Evolutionary conservation across 2,113 vertebrate species (phyloP), one percentile per base, ranked within the genome.

Genomic region (Pseudonaja textilis): DNA sequence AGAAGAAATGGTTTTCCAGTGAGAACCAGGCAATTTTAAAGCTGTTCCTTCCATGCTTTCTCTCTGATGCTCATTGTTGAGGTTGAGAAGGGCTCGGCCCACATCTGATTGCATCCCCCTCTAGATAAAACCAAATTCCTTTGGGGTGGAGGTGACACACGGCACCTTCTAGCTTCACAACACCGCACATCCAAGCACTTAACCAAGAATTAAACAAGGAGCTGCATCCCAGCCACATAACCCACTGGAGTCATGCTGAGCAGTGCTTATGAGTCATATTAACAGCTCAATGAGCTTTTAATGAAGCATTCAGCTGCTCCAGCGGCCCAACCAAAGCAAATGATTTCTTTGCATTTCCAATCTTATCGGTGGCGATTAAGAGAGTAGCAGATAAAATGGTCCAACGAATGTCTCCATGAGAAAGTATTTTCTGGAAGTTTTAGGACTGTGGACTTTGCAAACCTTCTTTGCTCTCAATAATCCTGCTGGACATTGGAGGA

Each of bases 271-370:
- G 97, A 96, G 96, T 96, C 96, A 94, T 96, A 97, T 97, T 97
- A 97, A 96, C 96, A 97, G 96, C 95, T 97, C 96, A 96, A 96
- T 94, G 96, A 97, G 96, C 95, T 96, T 96, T 95, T 97, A 97
- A 97, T 96, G 96, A 97, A 96, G 94, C 94, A 18, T 93, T 42
- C 93, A 89, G 90, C 54, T 85, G 96, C 96, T 96, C 95, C 96
- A 92, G 95, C 95, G 95, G 96, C 96, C 95, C 95, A 96, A 96
- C 97, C 94, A 94, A 23, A 93, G 95, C 94, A 96, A 96, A 97
- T 96, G 94, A 97, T 96, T 89, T 97, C 95, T 88, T 92, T 89
- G 95, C 96, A 95, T 89, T 96, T 95, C 96, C 94, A 94, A 93
- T 91, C 55, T 85, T 94, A 93, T 91, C 95, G 93, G 69, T 89